Evolutionary conservation across 1,140 invertebrate species (phyloP).

Genomic region (Neocloeon triangulifer): DNA sequence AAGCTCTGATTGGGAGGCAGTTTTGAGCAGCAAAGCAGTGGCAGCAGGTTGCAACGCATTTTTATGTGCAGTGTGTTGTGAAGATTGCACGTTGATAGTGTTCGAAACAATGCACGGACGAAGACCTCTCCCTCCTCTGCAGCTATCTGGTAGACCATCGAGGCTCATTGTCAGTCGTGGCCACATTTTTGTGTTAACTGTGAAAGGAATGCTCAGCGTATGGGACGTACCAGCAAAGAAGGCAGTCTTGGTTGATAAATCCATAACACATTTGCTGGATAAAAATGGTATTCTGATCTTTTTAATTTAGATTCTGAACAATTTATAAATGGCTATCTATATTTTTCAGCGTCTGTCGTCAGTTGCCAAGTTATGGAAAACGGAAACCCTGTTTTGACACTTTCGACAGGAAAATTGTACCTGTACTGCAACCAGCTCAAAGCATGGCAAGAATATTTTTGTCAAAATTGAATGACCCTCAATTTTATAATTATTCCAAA

Average conservation of each 20-base stretch:
- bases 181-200: constrained; percentile 13
- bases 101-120: constrained; percentile 27
- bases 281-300: constrained; percentile 10
- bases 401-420: constrained; percentile 42
- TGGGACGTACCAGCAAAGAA: constrained; percentile 14
- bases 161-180: constrained; percentile 12
- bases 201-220: constrained; percentile 11
- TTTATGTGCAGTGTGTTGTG: constrained; percentile 33
- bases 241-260: constrained; percentile 10
- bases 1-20: constrained; percentile 24
- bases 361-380: constrained; percentile 31
- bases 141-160: constrained; percentile 25
- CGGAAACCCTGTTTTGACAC: constrained; percentile 34
- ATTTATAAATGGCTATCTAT: too few relatives aligned
- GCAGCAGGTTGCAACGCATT: too few relatives aligned
- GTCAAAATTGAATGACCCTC: too few relatives aligned
- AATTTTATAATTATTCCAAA: too few relatives aligned
- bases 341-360: constrained; percentile 21
- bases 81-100: constrained; percentile 38
- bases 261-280: constrained; percentile 10
- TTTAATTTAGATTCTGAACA: too few relatives aligned
- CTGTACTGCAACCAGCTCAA: constrained; percentile 35
- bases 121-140: constrained; percentile 33
- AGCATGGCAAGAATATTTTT: constrained; percentile 28
- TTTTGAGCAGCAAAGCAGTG: constrained; percentile 26